Evolutionary conservation across 2,888 invertebrate genomes (phyloP).

Genomic region (Drosophila conformis): DNA sequence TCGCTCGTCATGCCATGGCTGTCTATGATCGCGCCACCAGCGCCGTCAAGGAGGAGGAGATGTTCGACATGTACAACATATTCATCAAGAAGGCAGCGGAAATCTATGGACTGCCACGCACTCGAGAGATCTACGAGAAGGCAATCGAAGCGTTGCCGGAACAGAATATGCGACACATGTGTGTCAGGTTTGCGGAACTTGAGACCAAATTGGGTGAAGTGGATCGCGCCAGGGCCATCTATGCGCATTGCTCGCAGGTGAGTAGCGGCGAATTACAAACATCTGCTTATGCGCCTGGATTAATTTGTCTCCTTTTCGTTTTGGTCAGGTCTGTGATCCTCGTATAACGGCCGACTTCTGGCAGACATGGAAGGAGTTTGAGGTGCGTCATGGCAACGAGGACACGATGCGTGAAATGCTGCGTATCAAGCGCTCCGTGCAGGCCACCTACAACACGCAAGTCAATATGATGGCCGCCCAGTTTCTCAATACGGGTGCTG

Average conservation of each 20-base stretch:
- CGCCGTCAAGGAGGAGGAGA: slow-evolving; percentile 96
- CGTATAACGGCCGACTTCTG: slow-evolving; percentile 97
- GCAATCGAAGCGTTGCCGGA: slow-evolving; percentile 97
- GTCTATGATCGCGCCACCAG: slow-evolving; percentile 98
- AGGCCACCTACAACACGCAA: slow-evolving; percentile 99
- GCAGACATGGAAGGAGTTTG: slow-evolving; percentile 99
- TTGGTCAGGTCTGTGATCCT: slow-evolving; percentile 91
- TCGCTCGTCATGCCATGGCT: slow-evolving; percentile 99
- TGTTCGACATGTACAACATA: slow-evolving; percentile 99
- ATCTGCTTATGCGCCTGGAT: neutral
- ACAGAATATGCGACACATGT: slow-evolving; percentile 97
- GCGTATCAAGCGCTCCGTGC: slow-evolving; percentile 97
- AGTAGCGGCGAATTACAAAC: neutral
- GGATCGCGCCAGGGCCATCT: slow-evolving; percentile 98
- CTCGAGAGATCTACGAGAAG: slow-evolving; percentile 98
- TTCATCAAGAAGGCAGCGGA: slow-evolving; percentile 99
- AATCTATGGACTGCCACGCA: slow-evolving; percentile 98
- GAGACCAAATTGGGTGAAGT: slow-evolving; percentile 99
- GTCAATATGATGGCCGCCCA: slow-evolving; percentile 99
- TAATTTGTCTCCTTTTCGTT: neutral
- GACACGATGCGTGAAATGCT: slow-evolving; percentile 99
- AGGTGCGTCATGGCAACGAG: slow-evolving; percentile 99
- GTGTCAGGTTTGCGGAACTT: slow-evolving; percentile 97
- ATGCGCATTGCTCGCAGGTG: slow-evolving; percentile 99
- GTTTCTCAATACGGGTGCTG: slow-evolving; percentile 92